Conservation (phyloP, 2,888 invertebrate genomes). For the Nysson spinosus region DNA sequence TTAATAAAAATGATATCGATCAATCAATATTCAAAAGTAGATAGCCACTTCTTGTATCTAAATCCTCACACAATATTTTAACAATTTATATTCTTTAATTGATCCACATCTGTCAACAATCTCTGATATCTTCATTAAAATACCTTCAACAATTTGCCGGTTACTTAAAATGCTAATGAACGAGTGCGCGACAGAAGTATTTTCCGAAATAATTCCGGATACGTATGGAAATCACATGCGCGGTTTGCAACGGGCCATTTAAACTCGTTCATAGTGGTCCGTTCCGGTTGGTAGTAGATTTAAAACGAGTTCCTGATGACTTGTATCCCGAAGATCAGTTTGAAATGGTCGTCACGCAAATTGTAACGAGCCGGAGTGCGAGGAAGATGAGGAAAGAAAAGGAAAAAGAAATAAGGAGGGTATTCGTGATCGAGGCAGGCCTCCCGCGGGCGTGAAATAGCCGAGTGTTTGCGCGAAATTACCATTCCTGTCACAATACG, state of each 20-base stretch:
- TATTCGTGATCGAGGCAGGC: slow-evolving; percentile 53
- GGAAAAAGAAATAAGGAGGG: slow-evolving; percentile 27
- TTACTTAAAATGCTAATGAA: too few species aligned
- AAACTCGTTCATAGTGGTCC: slow-evolving; percentile 9
- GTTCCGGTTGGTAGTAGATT: slow-evolving; percentile 22
- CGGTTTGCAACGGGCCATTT: slow-evolving; percentile 13
- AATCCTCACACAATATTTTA: too few species aligned
- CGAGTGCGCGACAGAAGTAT: too few species aligned
- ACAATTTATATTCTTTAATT: too few species aligned
- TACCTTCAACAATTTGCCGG: too few species aligned
- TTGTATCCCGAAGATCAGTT: slow-evolving; percentile 28
- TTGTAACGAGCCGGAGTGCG: slow-evolving; percentile 37
- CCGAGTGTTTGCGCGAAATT: slow-evolving; percentile 56
- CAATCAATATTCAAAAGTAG: too few species aligned
- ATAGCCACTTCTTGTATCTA: too few species aligned
- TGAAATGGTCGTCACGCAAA: slow-evolving; percentile 51
- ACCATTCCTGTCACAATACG: slow-evolving; percentile 60
- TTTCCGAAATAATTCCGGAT: neutral
- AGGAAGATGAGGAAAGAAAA: slow-evolving; percentile 22
- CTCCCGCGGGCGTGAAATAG: slow-evolving; percentile 63
- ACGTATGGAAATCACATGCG: slow-evolving; percentile 7
- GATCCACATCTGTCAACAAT: too few species aligned
- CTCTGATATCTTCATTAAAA: too few species aligned
- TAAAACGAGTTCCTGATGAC: slow-evolving; percentile 40
- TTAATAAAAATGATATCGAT: too few species aligned